Evolutionary conservation across 2,113 vertebrate species (phyloP).

Genomic region (Erinaceus europaeus): DNA sequence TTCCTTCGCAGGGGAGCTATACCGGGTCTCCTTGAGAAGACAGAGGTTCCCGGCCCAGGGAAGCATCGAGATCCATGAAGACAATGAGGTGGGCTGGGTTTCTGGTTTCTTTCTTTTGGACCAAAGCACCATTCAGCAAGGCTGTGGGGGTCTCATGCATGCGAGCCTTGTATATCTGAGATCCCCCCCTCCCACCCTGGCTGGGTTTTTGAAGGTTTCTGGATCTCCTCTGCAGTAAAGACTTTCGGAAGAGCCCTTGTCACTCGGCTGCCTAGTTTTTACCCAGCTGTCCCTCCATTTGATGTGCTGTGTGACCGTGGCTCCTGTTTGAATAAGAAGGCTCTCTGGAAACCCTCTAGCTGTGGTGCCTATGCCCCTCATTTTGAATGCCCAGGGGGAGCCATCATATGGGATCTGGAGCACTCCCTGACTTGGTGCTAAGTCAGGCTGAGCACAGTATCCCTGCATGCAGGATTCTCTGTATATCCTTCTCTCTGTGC

Average conservation of each 20-base stretch:
- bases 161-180: too few relatives aligned
- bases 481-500: not conserved
- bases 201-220: too few relatives aligned
- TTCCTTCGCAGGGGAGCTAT: conserved; percentile 84
- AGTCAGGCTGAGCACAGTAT: not conserved
- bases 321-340: not conserved
- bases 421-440: not conserved
- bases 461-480: not conserved
- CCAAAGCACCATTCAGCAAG: too few relatives aligned
- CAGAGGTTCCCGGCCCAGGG: conserved; percentile 88
- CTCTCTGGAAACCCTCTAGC: not conserved
- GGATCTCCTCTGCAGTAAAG: too few relatives aligned
- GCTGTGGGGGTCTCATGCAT: too few relatives aligned
- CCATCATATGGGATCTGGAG: not conserved
- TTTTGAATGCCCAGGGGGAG: not conserved
- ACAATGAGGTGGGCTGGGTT: conserved; percentile 87
- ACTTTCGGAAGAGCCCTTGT: not conserved
- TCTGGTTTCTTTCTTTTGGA: too few relatives aligned
- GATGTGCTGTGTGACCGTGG: not conserved
- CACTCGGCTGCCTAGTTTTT: not conserved
- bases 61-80: conserved; percentile 93
- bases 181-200: too few relatives aligned
- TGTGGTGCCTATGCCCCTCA: fast-evolving
- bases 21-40: conserved; percentile 85
- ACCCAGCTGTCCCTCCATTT: not conserved